These are phyloP conservation scores for Caerostris darwini DNA, from an alignment of 1,140 invertebrate genomes.

Conservation along the genomic window DNA sequence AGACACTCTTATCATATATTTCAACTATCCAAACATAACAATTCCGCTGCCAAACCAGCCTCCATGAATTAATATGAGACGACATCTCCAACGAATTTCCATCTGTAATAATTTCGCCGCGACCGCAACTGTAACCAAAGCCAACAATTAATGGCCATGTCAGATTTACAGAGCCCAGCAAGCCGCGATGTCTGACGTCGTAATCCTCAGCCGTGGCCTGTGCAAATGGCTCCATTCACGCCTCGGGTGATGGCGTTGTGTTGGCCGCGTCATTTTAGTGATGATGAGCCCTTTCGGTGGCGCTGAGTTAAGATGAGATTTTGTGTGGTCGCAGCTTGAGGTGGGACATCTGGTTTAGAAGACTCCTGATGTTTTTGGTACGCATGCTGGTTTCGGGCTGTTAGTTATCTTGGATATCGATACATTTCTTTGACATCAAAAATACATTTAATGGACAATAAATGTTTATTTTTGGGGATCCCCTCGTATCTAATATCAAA, in stretches of 20 bases:
- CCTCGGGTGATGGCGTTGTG: conserved; percentile 21
- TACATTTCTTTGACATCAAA: too few relatives aligned
- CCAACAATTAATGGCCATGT: background rate
- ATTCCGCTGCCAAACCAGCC: background rate
- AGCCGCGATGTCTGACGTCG: background rate
- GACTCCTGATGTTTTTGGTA: background rate
- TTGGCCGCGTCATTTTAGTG: conserved; percentile 28
- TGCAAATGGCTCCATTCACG: conserved; percentile 42
- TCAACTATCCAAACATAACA: background rate
- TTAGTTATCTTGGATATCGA: too few relatives aligned
- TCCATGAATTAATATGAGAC: background rate
- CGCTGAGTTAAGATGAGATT: conserved; percentile 23
- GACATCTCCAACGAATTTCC: too few relatives aligned
- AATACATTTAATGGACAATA: too few relatives aligned
- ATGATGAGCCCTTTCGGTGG: conserved; percentile 27
- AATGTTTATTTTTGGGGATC: too few relatives aligned
- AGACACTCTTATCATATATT: too few relatives aligned
- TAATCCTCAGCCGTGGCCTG: background rate
- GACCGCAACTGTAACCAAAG: background rate
- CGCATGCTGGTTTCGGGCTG: background rate
- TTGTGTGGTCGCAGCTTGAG: background rate
- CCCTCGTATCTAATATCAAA: too few relatives aligned
- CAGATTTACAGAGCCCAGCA: background rate
- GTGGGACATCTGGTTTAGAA: background rate
- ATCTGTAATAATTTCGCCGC: background rate